Evolutionary conservation across 2,888 invertebrate genomes (phyloP).

Genomic region (Mythimna pallens): DNA sequence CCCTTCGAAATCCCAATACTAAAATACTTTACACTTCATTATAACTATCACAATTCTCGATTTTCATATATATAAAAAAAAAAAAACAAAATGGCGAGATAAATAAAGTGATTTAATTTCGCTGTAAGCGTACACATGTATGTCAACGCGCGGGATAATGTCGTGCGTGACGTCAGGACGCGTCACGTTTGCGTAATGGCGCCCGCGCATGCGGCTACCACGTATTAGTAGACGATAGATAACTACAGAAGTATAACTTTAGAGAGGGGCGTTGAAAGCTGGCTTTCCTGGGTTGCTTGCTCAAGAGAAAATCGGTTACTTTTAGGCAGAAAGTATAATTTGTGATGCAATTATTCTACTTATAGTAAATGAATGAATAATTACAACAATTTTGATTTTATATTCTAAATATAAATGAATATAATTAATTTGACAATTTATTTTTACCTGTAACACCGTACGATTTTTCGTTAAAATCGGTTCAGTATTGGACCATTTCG

Average conservation of each 20-base stretch:
- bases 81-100: constrained; percentile 29
- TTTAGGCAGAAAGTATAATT: no score
- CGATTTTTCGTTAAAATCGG: no score
- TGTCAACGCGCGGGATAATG: constrained; percentile 60
- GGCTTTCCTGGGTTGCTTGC: no score
- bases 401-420: no score
- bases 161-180: constrained; percentile 77
- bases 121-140: constrained; percentile 43
- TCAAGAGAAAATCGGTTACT: no score
- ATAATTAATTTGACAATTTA: no score
- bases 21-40: constrained; percentile 43
- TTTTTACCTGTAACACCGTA: no score
- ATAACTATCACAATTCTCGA: constrained; percentile 29
- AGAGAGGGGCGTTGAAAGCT: not conserved
- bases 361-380: no score
- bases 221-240: constrained; percentile 56
- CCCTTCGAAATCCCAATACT: constrained; percentile 14
- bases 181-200: constrained; percentile 85
- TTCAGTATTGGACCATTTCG: no score
- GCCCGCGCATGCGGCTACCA: constrained; percentile 58
- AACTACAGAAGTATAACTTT: constrained; percentile 35
- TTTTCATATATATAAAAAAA: constrained; percentile 36
- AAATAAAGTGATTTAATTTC: constrained; percentile 56
- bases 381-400: no score
- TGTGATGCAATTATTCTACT: no score